These are phyloP conservation scores for Hormaphis cornu DNA, from an alignment of 1,140 invertebrate genomes.

Conservation along the genomic window DNA sequence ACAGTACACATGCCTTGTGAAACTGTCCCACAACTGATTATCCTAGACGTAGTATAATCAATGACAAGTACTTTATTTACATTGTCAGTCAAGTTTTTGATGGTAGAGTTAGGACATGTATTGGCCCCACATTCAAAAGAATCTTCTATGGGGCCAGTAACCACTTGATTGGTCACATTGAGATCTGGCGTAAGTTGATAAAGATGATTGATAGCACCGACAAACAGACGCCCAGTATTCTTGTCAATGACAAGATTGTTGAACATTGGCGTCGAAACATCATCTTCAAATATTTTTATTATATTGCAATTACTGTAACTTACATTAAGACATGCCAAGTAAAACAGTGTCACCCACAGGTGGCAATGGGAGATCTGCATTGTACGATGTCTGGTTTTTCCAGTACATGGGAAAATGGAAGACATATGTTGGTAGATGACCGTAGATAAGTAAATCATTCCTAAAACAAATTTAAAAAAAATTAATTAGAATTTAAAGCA, in stretches of 20 bases:
- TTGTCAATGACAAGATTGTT: slow-evolving; percentile 86
- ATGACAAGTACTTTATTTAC: slow-evolving; percentile 93
- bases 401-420: slow-evolving; percentile 30
- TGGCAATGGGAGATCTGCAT: slow-evolving; percentile 18
- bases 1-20: slow-evolving; percentile 86
- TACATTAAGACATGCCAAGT: slow-evolving; percentile 21
- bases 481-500: neutral
- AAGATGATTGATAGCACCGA: slow-evolving; percentile 86
- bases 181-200: slow-evolving; percentile 86
- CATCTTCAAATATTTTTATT: slow-evolving; percentile 29
- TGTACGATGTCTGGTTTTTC: slow-evolving; percentile 16
- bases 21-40: slow-evolving; percentile 89
- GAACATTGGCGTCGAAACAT: slow-evolving; percentile 53
- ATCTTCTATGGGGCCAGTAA: slow-evolving; percentile 84
- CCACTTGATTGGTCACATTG: slow-evolving; percentile 60
- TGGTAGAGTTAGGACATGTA: slow-evolving; percentile 63
- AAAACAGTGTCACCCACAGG: slow-evolving; percentile 19
- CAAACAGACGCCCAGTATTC: slow-evolving; percentile 81
- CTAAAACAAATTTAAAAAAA: slow-evolving; percentile 11
- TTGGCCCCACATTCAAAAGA: slow-evolving; percentile 79
- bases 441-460: neutral
- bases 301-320: slow-evolving; percentile 12
- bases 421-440: slow-evolving; percentile 18
- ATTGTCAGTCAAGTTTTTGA: slow-evolving; percentile 71
- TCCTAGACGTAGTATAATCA: slow-evolving; percentile 74